phyloP scores from a whole-genome alignment of 2,888 invertebrate species.

The Tipula unca region DNA sequence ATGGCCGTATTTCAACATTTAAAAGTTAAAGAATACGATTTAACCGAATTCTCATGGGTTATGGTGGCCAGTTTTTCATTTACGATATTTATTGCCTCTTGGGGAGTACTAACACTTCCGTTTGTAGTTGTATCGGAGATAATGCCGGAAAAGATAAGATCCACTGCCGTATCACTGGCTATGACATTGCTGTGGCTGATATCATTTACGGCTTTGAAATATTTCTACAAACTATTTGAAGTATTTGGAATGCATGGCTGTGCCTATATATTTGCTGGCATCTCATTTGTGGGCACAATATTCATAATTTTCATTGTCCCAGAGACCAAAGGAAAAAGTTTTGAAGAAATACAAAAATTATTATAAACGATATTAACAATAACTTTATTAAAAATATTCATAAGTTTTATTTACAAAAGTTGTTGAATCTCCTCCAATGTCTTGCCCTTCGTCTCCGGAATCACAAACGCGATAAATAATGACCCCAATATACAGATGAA shows the following conservation, averaged over 20 bases:
- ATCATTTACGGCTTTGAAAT: constrained; percentile 24
- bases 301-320: constrained; percentile 35
- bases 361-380: neutral
- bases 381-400: neutral
- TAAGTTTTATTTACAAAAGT: no score
- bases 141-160: constrained; percentile 32
- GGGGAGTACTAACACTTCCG: constrained; percentile 36
- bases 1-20: constrained; percentile 33
- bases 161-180: constrained; percentile 22
- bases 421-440: constrained; percentile 26
- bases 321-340: constrained; percentile 38
- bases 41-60: constrained; percentile 33
- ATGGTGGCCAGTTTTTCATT: constrained; percentile 38
- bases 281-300: constrained; percentile 31
- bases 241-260: constrained; percentile 35
- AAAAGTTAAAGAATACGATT: constrained; percentile 29
- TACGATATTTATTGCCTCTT: constrained; percentile 35
- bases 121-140: constrained; percentile 37
- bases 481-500: constrained; percentile 30
- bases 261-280: constrained; percentile 33
- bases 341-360: constrained; percentile 27
- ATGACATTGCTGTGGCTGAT: constrained; percentile 27
- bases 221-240: constrained; percentile 14
- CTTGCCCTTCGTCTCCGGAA: constrained; percentile 38
- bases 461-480: constrained; percentile 32